phyloP scores from a whole-genome alignment of 2,797 vertebrate species.

The Diceros bicornis region DNA sequence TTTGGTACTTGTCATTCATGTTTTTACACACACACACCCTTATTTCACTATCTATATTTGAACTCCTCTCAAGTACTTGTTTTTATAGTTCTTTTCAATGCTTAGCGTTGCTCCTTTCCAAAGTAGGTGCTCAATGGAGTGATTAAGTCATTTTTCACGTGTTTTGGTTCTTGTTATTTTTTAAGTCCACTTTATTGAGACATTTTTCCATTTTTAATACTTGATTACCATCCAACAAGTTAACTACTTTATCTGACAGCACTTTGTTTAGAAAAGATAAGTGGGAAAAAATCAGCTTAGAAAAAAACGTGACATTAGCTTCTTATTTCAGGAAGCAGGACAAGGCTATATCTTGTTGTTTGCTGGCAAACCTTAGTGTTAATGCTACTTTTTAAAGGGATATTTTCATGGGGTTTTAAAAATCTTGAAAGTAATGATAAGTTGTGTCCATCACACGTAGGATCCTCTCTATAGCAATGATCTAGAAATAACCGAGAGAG shows the following conservation, averaged over 20 bases:
- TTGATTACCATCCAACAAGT: not conserved
- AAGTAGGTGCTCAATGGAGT: not conserved
- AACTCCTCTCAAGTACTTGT: not conserved
- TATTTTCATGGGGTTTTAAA: not conserved
- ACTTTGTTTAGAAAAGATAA: constrained; percentile 59
- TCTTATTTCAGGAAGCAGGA: not conserved
- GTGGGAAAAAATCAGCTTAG: not conserved
- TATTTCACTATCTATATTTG: not conserved
- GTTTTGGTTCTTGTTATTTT: not conserved
- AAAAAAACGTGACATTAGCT: not conserved
- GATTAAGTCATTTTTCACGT: not conserved
- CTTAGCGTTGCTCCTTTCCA: not conserved
- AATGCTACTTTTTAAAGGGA: constrained; percentile 10
- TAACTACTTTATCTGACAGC: not conserved
- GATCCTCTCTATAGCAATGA: not conserved
- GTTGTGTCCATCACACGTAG: not conserved
- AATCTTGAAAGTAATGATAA: constrained; percentile 36
- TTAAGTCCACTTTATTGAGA: not conserved
- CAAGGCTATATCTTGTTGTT: not conserved
- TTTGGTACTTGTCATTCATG: not conserved
- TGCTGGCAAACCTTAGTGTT: not conserved
- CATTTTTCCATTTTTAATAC: not conserved
- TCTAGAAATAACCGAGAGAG: not conserved
- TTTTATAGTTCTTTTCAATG: not conserved
- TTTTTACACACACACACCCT: not conserved